Percentiles rank a stretch among this genome's conserved stretches.
Conservation (phyloP, 2,797 vertebrate genomes). For the Cryptoprocta ferox region DNA sequence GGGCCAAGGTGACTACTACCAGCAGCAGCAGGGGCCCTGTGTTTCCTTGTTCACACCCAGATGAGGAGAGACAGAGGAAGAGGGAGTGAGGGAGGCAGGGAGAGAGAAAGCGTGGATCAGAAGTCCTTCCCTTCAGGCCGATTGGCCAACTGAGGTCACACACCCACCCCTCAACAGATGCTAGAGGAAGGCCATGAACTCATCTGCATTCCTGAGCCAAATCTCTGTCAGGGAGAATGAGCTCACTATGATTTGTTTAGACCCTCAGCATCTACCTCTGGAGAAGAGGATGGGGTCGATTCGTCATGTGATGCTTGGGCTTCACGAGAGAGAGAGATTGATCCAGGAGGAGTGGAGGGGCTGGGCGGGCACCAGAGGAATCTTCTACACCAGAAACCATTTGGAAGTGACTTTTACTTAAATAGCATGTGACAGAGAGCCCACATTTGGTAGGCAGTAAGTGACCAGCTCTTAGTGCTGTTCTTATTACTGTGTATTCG, state of each 20-base stretch:
- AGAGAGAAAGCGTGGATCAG: neutral
- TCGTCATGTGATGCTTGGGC: neutral
- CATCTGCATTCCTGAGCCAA: neutral
- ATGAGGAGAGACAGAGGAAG: neutral
- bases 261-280: neutral
- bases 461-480: neutral
- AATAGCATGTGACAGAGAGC: rapidly evolving
- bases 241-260: neutral
- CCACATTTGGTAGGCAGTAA: rapidly evolving
- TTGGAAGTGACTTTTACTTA: neutral
- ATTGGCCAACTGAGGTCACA: neutral
- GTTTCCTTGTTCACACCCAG: neutral
- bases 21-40: neutral
- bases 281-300: neutral
- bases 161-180: neutral
- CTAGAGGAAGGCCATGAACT: neutral
- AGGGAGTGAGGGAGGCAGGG: neutral
- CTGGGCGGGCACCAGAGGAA: neutral
- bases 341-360: neutral
- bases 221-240: neutral
- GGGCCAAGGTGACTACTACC: neutral
- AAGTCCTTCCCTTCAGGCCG: neutral
- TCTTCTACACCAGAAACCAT: neutral
- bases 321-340: neutral
- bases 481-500: neutral